A percentile compares a stretch with the other conserved stretches of the same genome.
Conservation (phyloP, 2,888 invertebrate species). For the Muscina levida region DNA sequence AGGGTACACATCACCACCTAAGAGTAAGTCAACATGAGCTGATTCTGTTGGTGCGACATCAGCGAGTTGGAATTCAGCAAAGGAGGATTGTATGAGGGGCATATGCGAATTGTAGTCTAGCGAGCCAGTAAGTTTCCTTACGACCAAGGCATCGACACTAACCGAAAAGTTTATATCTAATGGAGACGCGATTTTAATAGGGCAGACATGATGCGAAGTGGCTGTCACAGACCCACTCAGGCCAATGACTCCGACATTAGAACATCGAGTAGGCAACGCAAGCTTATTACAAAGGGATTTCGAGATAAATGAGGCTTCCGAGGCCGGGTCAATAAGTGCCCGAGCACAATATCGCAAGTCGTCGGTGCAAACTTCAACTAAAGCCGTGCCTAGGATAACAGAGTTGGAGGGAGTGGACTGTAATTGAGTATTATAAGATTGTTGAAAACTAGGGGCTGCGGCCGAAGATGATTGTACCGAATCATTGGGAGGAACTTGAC, state of each 20-base stretch:
- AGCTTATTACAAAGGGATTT: neutral
- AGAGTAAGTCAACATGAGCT: neutral
- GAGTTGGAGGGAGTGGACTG: neutral
- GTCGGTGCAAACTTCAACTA: neutral
- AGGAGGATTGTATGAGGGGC: neutral
- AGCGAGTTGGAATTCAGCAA: neutral
- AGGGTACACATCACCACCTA: constrained; percentile 29
- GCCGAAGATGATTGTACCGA: neutral
- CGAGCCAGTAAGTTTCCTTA: constrained; percentile 6
- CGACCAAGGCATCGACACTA: neutral
- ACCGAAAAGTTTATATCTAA: neutral
- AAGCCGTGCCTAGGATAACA: neutral
- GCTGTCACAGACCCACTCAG: neutral
- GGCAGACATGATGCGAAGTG: neutral
- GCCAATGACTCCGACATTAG: neutral
- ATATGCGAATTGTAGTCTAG: neutral
- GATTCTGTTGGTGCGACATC: neutral
- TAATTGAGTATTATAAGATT: neutral
- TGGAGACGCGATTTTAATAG: neutral
- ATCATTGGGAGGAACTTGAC: neutral
- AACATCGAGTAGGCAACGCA: neutral
- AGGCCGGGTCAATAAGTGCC: neutral
- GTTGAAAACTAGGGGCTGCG: neutral
- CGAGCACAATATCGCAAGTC: neutral
- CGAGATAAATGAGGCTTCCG: neutral